These are phyloP conservation scores for Rhinoderma darwinii DNA, from an alignment of 2,113 vertebrate species.

Conservation along the genomic window DNA sequence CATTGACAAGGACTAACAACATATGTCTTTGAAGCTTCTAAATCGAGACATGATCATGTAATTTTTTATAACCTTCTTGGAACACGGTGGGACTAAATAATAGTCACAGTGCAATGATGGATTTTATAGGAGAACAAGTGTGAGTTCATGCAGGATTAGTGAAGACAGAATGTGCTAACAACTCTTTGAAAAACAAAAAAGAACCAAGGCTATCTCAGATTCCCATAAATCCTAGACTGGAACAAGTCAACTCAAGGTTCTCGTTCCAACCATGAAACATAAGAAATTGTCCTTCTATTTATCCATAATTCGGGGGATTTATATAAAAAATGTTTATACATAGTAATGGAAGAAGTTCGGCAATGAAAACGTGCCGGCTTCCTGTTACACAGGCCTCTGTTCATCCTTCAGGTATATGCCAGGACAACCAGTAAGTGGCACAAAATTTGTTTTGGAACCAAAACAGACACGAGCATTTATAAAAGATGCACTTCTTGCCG, in stretches of 20 bases:
- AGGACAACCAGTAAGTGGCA: slow-evolving; percentile 26
- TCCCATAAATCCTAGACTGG: slow-evolving; percentile 46
- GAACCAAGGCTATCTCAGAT: slow-evolving; percentile 32
- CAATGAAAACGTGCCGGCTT: slow-evolving; percentile 14
- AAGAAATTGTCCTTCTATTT: slow-evolving; percentile 47
- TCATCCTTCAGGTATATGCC: slow-evolving; percentile 27
- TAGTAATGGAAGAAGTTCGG: slow-evolving; percentile 15
- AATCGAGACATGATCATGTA: neutral
- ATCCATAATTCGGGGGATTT: neutral
- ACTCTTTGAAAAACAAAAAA: slow-evolving; percentile 26
- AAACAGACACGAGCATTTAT: slow-evolving; percentile 53
- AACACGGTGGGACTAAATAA: neutral
- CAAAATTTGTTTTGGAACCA: slow-evolving; percentile 53
- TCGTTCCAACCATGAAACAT: slow-evolving; percentile 42
- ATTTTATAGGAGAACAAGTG: slow-evolving; percentile 2
- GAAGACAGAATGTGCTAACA: slow-evolving; percentile 57
- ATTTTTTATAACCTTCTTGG: neutral
- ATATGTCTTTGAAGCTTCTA: neutral
- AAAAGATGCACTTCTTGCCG: slow-evolving; percentile 50
- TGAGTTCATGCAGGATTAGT: slow-evolving; percentile 11
- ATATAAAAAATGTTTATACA: slow-evolving; percentile 22
- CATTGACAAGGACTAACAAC: no score
- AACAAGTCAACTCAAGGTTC: slow-evolving; percentile 31
- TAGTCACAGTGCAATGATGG: slow-evolving; percentile 21
- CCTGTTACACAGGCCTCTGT: slow-evolving; percentile 32